Percentiles rank a stretch among this genome's conserved stretches.
phyloP scores from a whole-genome alignment of 2,797 vertebrate genomes.

The Dicrostonyx torquatus region DNA sequence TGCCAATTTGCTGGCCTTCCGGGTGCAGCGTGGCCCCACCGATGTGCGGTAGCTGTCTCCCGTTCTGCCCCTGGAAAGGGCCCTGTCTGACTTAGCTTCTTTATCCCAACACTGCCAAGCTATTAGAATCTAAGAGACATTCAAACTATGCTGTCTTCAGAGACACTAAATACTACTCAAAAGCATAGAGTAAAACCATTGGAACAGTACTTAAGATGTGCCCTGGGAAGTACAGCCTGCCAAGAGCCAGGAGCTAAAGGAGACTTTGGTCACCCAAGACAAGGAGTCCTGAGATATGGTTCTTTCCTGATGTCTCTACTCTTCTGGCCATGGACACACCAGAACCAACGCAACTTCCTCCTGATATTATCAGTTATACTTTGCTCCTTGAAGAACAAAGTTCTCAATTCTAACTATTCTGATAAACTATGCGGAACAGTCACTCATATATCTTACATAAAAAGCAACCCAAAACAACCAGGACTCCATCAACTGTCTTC shows the following conservation, averaged over 20 bases:
- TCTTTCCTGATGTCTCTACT: not conserved
- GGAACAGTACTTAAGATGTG: not conserved
- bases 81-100: not conserved
- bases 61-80: not conserved
- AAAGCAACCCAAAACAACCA: not conserved
- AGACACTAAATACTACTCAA: not conserved
- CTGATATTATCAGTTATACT: not conserved
- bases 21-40: not conserved
- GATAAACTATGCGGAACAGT: not conserved
- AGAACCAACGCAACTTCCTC: not conserved
- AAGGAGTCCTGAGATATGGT: too few relatives aligned
- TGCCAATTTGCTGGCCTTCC: not conserved
- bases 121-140: not conserved
- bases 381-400: not conserved
- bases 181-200: not conserved
- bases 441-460: not conserved
- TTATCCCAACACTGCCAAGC: not conserved
- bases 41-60: fast-evolving
- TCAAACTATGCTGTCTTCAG: not conserved
- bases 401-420: not conserved
- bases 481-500: not conserved
- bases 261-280: too few relatives aligned
- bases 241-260: not conserved
- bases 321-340: not conserved
- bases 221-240: not conserved